phyloP scores from a whole-genome alignment of 2,888 invertebrate species.

The Trichogramma evanescens region DNA sequence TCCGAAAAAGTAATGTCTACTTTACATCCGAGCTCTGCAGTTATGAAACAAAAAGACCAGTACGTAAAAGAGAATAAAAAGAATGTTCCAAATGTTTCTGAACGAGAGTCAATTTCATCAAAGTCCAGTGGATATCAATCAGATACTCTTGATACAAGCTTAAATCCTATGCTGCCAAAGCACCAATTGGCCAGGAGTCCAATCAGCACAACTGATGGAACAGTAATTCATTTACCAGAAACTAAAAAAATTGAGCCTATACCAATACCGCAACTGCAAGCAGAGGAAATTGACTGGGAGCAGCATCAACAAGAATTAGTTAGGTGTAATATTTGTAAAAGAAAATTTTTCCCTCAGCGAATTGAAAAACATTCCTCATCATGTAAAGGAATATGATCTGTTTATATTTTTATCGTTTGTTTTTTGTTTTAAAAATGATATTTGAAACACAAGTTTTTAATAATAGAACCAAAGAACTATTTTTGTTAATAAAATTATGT shows the following conservation, averaged over 20 bases:
- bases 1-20: not conserved
- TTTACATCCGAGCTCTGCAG: not conserved
- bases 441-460: too few species aligned
- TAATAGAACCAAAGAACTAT: too few species aligned
- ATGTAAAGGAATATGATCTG: slow-evolving; percentile 18
- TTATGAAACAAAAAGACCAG: not conserved
- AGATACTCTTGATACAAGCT: slow-evolving; percentile 9
- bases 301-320: slow-evolving; percentile 30
- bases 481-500: too few species aligned
- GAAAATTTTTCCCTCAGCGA: slow-evolving; percentile 32
- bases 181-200: slow-evolving; percentile 32
- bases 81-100: not conserved
- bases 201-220: slow-evolving; percentile 2
- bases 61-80: not conserved
- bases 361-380: slow-evolving; percentile 27
- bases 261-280: slow-evolving; percentile 19
- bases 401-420: too few species aligned
- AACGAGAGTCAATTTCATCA: too few species aligned
- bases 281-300: slow-evolving; percentile 32
- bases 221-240: slow-evolving; percentile 1
- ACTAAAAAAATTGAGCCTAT: slow-evolving; percentile 13
- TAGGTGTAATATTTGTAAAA: slow-evolving; percentile 31
- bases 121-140: too few species aligned
- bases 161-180: slow-evolving; percentile 35
- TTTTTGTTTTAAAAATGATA: too few species aligned